Evolutionary conservation across 2,797 vertebrate genomes (phyloP), one percentile per base, ranked within the genome.

Genomic region (Orientallactaga sibirica): DNA sequence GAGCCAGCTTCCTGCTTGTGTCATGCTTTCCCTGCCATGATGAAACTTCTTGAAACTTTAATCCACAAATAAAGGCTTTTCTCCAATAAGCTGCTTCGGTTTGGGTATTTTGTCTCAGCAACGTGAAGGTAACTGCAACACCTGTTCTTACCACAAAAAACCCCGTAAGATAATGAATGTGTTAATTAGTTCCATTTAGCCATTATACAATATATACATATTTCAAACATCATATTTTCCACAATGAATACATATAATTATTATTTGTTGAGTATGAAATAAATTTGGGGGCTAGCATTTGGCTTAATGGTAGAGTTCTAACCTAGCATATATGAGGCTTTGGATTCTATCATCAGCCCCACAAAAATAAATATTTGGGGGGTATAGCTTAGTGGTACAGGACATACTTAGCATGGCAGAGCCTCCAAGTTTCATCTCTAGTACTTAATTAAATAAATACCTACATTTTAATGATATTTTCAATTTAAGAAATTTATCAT

Each of bases 401-500:
- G 14, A 80, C 19, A 64, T 74, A 67, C 58, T 55, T 58, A 80
- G 76, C 19, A 19, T 43, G 10, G 33, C 20, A 20, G 33, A n/a
- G 48, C 4, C 27, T 22, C n/a, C 25, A 27, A 68, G 4, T 75
- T 74, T 43, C 33, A 67, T 67, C 14, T 18, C 25, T 27, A 87
- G 58, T 14, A 75, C 27, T 10, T 25, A 76, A 66, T 18, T 37
- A 76, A 77, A 16, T 75, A 74, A 80, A 76, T 84, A 33, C 52
- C 73, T 86, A 25, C 33, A 73, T n/a, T 68, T 81, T n/a, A 70
- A 76, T 74, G 27, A 82, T 75, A 83, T 67, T 75, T 55, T 43
- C 70, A 84, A 85, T 70, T 58, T 58, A 87, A 71, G 68, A 86
- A 95, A 94, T 67, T 78, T 41, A 29, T 67, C 64, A 71, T 66